Percentiles rank a stretch among this genome's conserved stretches.
Evolutionary conservation across 1,140 invertebrate genomes (phyloP).

Genomic region (Aphidius gifuensis): DNA sequence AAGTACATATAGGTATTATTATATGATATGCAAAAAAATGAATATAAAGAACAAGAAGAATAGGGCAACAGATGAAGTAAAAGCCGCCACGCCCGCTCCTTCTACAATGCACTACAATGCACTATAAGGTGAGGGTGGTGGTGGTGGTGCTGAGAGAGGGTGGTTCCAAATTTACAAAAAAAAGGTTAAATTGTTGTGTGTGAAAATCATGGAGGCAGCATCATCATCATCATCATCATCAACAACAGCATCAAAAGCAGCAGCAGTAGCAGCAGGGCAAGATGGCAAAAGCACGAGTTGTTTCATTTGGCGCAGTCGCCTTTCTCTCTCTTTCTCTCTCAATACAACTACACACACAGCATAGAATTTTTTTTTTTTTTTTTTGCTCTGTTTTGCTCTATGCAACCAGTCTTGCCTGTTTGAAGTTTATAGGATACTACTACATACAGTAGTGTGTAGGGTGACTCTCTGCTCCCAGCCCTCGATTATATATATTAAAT

Average conservation of each 20-base stretch:
- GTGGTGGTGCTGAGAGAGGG: too few relatives aligned
- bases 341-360: too few relatives aligned
- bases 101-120: not conserved
- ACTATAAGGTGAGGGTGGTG: too few relatives aligned
- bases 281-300: constrained; percentile 1
- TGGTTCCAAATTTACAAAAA: too few relatives aligned
- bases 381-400: not conserved
- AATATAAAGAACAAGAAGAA: not conserved
- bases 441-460: not conserved
- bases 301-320: constrained; percentile 21
- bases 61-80: constrained; percentile 17
- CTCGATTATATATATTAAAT: too few relatives aligned
- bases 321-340: not conserved
- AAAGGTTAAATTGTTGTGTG: too few relatives aligned
- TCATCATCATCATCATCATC: too few relatives aligned
- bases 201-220: too few relatives aligned
- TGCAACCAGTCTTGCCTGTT: constrained; percentile 23
- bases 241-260: too few relatives aligned
- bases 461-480: too few relatives aligned
- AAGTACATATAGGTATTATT: not conserved
- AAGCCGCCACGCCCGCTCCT: constrained; percentile 11
- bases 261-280: not conserved
- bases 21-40: too few relatives aligned
- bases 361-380: too few relatives aligned
- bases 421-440: constrained; percentile 20